A percentile compares a stretch with the other conserved stretches of the same genome.
These are phyloP conservation scores for Phyllostomus hastatus DNA, from an alignment of 2,113 vertebrate species.

Conservation along the genomic window DNA sequence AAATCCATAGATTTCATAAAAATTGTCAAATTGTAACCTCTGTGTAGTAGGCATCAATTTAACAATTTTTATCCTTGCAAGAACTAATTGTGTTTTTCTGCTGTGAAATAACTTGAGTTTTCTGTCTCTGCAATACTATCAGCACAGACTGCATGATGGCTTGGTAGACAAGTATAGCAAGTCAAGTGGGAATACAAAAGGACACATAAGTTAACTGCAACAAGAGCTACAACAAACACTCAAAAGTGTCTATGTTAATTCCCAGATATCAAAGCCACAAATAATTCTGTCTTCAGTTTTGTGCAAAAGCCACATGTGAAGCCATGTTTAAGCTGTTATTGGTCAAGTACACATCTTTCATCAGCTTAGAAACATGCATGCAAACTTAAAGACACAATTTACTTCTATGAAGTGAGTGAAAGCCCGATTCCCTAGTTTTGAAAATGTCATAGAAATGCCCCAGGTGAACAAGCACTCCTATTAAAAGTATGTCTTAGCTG, in stretches of 20 bases:
- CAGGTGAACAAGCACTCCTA: constrained; percentile 35
- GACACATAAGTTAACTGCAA: constrained; percentile 27
- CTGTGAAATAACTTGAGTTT: neutral
- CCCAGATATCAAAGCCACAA: constrained; percentile 25
- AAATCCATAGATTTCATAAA: neutral
- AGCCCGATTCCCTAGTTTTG: constrained; percentile 52
- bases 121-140: constrained; percentile 4
- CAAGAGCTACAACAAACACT: constrained; percentile 35
- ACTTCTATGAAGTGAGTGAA: constrained; percentile 37
- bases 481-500: constrained; percentile 37
- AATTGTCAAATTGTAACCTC: neutral
- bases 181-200: constrained; percentile 6
- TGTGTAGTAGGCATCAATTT: neutral
- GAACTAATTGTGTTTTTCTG: neutral
- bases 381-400: constrained; percentile 44
- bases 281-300: neutral
- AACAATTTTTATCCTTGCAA: neutral
- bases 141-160: neutral
- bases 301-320: constrained; percentile 24
- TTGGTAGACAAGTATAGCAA: constrained; percentile 30
- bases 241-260: neutral
- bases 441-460: constrained; percentile 33
- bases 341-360: constrained; percentile 55
- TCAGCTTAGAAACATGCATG: constrained; percentile 9
- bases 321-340: constrained; percentile 18